Percentiles rank a stretch among this genome's conserved stretches.
phyloP scores from a whole-genome alignment of 2,797 vertebrate genomes.

The Coreius guichenoti region DNA sequence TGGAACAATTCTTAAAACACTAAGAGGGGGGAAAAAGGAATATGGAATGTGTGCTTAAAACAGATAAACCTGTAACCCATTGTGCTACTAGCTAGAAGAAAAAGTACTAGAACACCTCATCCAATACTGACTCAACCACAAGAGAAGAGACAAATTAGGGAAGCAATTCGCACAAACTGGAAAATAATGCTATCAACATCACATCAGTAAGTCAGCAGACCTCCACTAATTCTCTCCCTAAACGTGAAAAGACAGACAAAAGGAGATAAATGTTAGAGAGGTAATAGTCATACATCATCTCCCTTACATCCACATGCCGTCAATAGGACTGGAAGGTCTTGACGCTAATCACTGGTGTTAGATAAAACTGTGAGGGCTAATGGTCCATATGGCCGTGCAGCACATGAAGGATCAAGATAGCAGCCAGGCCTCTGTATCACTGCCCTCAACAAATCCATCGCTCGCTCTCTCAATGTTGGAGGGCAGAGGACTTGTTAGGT shows the following conservation, averaged over 20 bases:
- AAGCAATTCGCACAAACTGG: constrained; percentile 40
- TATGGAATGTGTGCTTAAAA: not conserved
- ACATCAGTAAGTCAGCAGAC: constrained; percentile 50
- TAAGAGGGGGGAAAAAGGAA: not conserved
- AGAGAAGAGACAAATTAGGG: constrained; percentile 46
- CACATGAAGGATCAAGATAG: constrained; percentile 65
- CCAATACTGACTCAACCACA: constrained; percentile 22
- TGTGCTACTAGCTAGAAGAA: constrained; percentile 16
- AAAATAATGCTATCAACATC: constrained; percentile 49
- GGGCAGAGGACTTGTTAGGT: constrained; percentile 57
- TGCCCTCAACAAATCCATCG: constrained; percentile 63
- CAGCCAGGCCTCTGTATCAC: constrained; percentile 59
- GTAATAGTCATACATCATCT: constrained; percentile 46
- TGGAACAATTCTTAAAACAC: not conserved
- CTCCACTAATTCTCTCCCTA: constrained; percentile 44
- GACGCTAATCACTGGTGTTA: constrained; percentile 61
- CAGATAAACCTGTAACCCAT: constrained; percentile 25
- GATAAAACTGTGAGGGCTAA: constrained; percentile 67
- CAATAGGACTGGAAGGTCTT: constrained; percentile 42
- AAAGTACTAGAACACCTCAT: constrained; percentile 31
- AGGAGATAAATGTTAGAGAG: constrained; percentile 50
- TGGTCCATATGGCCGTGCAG: constrained; percentile 58
- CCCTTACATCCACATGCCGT: constrained; percentile 24
- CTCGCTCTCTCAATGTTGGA: constrained; percentile 47
- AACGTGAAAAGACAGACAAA: constrained; percentile 51